Evolutionary conservation across 2,113 vertebrate species (phyloP), one percentile per base, ranked within the genome.

Genomic region (Chinchilla lanigera): DNA sequence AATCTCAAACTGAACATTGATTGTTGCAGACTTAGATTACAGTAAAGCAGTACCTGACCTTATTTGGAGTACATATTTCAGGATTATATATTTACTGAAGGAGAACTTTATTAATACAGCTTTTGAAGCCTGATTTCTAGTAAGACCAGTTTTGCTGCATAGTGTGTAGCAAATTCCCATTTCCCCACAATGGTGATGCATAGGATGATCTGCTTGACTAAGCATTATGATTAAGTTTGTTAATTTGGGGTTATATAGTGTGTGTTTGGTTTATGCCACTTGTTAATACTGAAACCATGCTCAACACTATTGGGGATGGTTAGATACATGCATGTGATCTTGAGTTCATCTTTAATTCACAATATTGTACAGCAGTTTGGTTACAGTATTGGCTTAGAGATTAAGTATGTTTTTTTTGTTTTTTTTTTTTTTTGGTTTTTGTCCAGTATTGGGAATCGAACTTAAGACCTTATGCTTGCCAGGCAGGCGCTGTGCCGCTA

Each of bases 21-120:
- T 58, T 84, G 16, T 78, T 96, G 47, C 28, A 81, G 9, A 86
- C n/a, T 73, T 84, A 89, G 80, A 67, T 75, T 52, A 58, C 3
- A 69, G 1, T 61, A 86, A 78, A 50, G 38, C 84, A 84, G 71
- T 56, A 81, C 10, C n/a, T 78, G 52, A 73, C 4, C 5, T 85
- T 95, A 54, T 83, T 52, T 82, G 77, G 17, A 85, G 17, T 67
- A 54, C 0, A 3, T 91, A 52, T 35, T 85, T 92, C 41, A 84
- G 77, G 30, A 78, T 56, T 94, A 44, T 88, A 8, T 84, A 58
- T 91, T 83, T 96, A 33, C n/a, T 88, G 69, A 93, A 84, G 85
- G 41, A 65, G 82, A 94, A 65, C 38, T 94, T 52, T 50, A 87
- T 13, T 33, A 16, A 38, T 58, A 84, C 22, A 90, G 24, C 58